Percentiles rank a stretch among this genome's conserved stretches.
These are phyloP conservation scores for Trachymyrmex cornetzi DNA, from an alignment of 1,140 invertebrate genomes.

Conservation along the genomic window DNA sequence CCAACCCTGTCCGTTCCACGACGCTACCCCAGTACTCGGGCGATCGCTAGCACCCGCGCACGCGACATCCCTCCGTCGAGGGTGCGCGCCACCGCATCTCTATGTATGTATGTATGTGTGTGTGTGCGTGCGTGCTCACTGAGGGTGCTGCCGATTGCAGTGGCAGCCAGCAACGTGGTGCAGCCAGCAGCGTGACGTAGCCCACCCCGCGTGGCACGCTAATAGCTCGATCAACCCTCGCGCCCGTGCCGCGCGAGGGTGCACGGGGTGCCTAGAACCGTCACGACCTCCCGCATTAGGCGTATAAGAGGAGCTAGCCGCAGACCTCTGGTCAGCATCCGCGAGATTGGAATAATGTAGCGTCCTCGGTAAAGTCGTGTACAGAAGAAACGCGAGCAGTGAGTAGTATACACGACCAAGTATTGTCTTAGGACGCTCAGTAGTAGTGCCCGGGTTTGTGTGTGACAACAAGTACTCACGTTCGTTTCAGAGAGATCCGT, in stretches of 20 bases:
- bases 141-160: conserved; percentile 32
- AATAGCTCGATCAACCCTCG: conserved; percentile 48
- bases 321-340: conserved; percentile 28
- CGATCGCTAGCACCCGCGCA: conserved; percentile 77
- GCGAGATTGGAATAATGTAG: conserved; percentile 26
- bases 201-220: conserved; percentile 44
- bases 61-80: conserved; percentile 66
- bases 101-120: neutral
- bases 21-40: conserved; percentile 81
- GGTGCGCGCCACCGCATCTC: conserved; percentile 56
- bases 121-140: neutral
- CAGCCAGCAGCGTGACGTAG: conserved; percentile 28
- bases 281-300: conserved; percentile 14
- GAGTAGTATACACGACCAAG: conserved; percentile 18
- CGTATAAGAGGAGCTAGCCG: conserved; percentile 18
- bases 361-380: conserved; percentile 13
- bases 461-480: conserved; percentile 24
- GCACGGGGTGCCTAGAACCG: neutral
- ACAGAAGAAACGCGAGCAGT: conserved; percentile 30
- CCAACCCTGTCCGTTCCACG: conserved; percentile 77
- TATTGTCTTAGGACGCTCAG: neutral
- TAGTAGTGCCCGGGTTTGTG: neutral
- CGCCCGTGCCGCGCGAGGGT: conserved; percentile 20
- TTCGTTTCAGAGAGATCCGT: conserved; percentile 18
- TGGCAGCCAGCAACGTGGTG: neutral